phyloP scores from a whole-genome alignment of 2,888 invertebrate genomes.

The Seira ritae region DNA sequence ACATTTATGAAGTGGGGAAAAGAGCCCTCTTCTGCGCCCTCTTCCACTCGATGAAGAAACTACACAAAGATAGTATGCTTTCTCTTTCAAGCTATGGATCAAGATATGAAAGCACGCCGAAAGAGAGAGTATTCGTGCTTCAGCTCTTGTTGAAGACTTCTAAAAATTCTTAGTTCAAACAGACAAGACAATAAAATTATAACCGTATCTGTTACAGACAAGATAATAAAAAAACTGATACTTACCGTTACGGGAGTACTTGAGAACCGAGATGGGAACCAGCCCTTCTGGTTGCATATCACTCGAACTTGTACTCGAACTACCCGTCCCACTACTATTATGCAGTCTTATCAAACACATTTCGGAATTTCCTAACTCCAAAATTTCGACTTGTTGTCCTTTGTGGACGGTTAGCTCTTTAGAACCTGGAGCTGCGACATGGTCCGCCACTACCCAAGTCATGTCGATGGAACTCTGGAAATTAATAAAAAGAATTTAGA shows the following conservation, averaged over 20 bases:
- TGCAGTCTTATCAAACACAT: constrained; percentile 78
- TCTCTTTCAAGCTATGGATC: not conserved
- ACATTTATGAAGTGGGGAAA: no score
- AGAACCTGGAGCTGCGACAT: constrained; percentile 83
- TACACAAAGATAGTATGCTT: not conserved
- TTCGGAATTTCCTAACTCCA: constrained; percentile 84
- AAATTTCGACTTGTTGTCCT: constrained; percentile 95
- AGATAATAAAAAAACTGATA: not conserved
- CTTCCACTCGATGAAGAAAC: not conserved
- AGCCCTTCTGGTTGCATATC: constrained; percentile 83
- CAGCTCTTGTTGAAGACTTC: constrained; percentile 22
- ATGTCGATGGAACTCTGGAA: constrained; percentile 85
- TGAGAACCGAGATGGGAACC: constrained; percentile 87
- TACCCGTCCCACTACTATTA: constrained; percentile 63
- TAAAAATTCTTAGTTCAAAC: constrained; percentile 18
- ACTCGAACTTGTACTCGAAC: constrained; percentile 75
- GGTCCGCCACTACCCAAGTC: constrained; percentile 94
- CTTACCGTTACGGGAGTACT: constrained; percentile 80
- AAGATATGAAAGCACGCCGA: constrained; percentile 3
- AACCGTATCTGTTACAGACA: not conserved
- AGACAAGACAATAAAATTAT: not conserved
- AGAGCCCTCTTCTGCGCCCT: not conserved
- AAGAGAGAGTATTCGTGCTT: constrained; percentile 47
- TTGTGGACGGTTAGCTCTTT: constrained; percentile 90
- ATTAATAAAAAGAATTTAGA: constrained; percentile 22